Base-by-base conservation (phyloP, 2,113 vertebrate species). In the Poecile atricapillus region DNA sequence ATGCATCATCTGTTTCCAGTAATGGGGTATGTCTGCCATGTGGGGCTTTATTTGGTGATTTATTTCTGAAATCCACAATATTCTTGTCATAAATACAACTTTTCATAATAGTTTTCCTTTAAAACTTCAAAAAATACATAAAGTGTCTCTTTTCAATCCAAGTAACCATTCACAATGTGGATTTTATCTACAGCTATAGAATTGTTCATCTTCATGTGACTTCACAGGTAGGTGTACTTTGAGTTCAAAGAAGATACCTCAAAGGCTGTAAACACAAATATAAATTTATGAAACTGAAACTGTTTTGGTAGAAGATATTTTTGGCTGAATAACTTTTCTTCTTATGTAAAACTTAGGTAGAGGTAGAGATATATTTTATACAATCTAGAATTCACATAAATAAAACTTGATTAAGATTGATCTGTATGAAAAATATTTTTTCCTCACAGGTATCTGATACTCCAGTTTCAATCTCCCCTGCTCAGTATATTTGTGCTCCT, bases 401-500 rank as follows among this genome's bases (percentile, higher is more conserved):
- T 85, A 21, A 37, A 49, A 25, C 37, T 82, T 86, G 30, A 86
- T 82, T 17, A 68, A 69, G 58, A 81, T 85, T 96, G 46, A 95
- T 71, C 50, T 80, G 47, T 91, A 68, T 21, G 8, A 67, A 47
- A 44, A 75, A 50, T 90, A 82, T 70, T 86, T 95, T 78, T 94
- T 90, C 88, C 33, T 41, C 16, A 6, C 74, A 99, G 99, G 98
- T 98, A 50, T 98, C 98, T 7, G 99, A 99, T 86, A 98, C 98
- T 69, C 98, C 99, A 7, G 98, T 98, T 63, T 98, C 98, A 24
- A 89, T 99, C 65, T 98, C 98, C 33, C 98, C 99, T 1, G 98
- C 98, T 60, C 99, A 99, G 97, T 99, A 99, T 91, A 98, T 99
- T 95, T 99, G 99, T 64, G 99, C 99, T 84, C 99, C 99, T 3